Percentiles rank a stretch among this genome's conserved stretches.
Evolutionary conservation across 2,113 vertebrate genomes (phyloP).

Genomic region (Pangasianodon gigas): DNA sequence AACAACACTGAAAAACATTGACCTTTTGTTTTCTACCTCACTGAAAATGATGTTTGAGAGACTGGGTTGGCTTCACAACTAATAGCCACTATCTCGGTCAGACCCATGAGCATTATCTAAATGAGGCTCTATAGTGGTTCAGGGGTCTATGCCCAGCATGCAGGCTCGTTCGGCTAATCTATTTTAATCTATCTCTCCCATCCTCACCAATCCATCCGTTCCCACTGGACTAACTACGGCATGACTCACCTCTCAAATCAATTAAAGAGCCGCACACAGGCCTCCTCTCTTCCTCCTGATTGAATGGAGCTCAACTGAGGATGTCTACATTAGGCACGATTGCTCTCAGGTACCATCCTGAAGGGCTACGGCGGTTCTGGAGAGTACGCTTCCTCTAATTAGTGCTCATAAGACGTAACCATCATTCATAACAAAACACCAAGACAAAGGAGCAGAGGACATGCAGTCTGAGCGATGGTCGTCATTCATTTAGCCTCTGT

Average conservation of each 20-base stretch:
- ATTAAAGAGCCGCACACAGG: conserved; percentile 39
- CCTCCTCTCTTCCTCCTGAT: conserved; percentile 28
- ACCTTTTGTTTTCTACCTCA: neutral
- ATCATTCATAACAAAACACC: conserved; percentile 37
- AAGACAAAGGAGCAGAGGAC: neutral
- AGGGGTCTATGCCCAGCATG: conserved; percentile 32
- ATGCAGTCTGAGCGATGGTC: conserved; percentile 22
- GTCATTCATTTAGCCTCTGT: conserved; percentile 6
- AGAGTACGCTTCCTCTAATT: conserved; percentile 18
- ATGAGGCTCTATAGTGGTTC: conserved; percentile 45
- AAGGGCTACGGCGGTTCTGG: neutral
- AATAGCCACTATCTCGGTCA: conserved; percentile 37
- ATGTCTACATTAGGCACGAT: conserved; percentile 15
- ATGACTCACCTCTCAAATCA: conserved; percentile 51
- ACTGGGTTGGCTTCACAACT: conserved; percentile 29
- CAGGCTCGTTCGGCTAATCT: conserved; percentile 39
- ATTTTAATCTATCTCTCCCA: conserved; percentile 51
- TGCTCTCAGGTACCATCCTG: neutral
- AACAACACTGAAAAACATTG: neutral
- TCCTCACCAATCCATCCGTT: conserved; percentile 41
- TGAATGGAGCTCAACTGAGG: conserved; percentile 26
- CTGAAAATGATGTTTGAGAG: conserved; percentile 8
- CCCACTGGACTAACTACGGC: conserved; percentile 34
- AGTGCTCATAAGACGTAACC: conserved; percentile 10
- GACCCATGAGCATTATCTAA: conserved; percentile 31